Percentiles rank a stretch among this genome's conserved stretches.
Evolutionary conservation across 2,113 vertebrate genomes (phyloP).

Genomic region (Cathartes aura): DNA sequence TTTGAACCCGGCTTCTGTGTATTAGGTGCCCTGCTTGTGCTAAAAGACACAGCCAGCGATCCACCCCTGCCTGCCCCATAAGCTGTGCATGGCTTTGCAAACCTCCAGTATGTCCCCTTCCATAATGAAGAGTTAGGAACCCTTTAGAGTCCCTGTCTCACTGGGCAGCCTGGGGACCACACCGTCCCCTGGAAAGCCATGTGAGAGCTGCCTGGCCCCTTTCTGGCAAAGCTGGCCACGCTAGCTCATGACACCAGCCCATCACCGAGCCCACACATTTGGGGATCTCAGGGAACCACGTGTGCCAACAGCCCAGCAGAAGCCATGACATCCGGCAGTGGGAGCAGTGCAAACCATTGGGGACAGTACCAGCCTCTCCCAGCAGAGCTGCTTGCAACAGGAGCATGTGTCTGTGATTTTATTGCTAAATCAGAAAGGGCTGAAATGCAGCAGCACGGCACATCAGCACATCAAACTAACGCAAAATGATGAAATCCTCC

Average conservation of each 20-base stretch:
- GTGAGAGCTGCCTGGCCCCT: background rate
- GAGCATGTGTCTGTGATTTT: background rate
- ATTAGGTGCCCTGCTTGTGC: background rate
- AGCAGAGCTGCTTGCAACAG: background rate
- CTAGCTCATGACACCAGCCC: background rate
- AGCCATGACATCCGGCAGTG: fast-evolving
- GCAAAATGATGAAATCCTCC: background rate
- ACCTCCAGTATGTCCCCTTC: background rate
- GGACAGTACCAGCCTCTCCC: background rate
- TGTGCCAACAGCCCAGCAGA: background rate
- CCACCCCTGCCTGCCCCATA: background rate
- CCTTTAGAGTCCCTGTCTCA: background rate
- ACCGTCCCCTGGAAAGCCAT: fast-evolving
- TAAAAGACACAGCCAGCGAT: background rate
- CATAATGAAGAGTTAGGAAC: background rate
- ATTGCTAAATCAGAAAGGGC: background rate
- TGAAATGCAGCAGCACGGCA: background rate
- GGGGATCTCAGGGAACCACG: background rate
- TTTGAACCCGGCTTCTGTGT: background rate
- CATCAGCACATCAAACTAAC: background rate
- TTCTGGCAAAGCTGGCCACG: background rate
- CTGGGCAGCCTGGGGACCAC: background rate
- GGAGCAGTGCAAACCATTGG: background rate
- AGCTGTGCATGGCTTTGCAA: background rate
- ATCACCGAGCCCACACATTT: fast-evolving